Percentiles rank a stretch among this genome's conserved stretches.
These are phyloP conservation scores for Caenorhabditis brenneri DNA, from an alignment of 1,140 invertebrate genomes.

Conservation along the genomic window DNA sequence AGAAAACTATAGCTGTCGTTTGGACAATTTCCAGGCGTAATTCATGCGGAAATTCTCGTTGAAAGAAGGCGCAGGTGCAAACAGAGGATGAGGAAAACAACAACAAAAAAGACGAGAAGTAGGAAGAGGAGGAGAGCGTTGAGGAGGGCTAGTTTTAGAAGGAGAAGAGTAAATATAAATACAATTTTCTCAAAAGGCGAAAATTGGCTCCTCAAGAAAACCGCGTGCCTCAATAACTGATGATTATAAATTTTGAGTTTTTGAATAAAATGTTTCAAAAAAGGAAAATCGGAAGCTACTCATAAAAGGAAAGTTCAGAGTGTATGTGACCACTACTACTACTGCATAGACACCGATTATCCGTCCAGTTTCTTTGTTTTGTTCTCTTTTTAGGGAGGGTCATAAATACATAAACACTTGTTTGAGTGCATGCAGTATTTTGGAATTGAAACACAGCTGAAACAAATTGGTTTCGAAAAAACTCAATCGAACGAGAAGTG, in stretches of 20 bases:
- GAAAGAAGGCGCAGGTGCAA: conserved; percentile 14
- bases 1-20: not conserved
- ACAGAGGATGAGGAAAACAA: not conserved
- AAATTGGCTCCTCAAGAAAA: too few relatives aligned
- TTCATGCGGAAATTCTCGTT: not conserved
- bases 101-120: not conserved
- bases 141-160: not conserved
- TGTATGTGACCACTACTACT: not conserved
- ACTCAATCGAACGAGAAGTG: too few relatives aligned
- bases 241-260: too few relatives aligned
- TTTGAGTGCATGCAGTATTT: not conserved
- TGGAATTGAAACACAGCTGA: not conserved
- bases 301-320: not conserved
- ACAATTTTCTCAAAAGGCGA: not conserved
- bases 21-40: not conserved
- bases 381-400: not conserved
- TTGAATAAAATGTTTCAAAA: too few relatives aligned
- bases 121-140: not conserved
- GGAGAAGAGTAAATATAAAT: not conserved
- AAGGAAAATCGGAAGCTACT: too few relatives aligned
- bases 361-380: conserved; percentile 24
- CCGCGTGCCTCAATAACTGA: too few relatives aligned
- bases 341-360: conserved; percentile 19
- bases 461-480: not conserved
- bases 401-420: conserved; percentile 33